phyloP scores from a whole-genome alignment of 2,113 vertebrate species.

The Brachypodius melanocephalos region DNA sequence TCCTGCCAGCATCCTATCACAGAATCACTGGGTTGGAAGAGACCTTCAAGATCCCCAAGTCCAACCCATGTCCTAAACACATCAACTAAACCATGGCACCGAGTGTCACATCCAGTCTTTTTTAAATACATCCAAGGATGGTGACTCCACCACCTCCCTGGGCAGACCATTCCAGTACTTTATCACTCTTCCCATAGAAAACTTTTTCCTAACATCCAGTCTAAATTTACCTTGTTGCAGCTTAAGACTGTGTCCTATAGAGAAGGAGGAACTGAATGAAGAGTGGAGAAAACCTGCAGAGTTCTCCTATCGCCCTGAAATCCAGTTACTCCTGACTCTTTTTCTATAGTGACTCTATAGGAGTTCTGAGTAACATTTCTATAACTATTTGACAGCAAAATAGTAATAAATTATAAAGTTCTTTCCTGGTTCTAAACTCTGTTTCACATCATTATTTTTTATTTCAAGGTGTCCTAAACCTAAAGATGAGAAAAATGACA shows the following conservation, averaged over 20 bases:
- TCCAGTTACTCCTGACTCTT: background rate
- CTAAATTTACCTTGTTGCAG: background rate
- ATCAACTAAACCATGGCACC: background rate
- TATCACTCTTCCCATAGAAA: background rate
- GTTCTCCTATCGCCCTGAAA: background rate
- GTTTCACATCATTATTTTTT: background rate
- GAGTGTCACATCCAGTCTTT: background rate
- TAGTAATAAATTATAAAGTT: background rate
- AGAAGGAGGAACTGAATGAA: background rate
- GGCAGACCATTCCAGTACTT: background rate
- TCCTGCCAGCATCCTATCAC: background rate
- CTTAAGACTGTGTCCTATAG: background rate
- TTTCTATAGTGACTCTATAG: background rate
- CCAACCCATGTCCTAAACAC: background rate
- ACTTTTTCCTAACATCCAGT: background rate
- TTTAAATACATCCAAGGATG: too few species aligned
- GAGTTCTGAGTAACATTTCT: background rate
- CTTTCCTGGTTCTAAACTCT: background rate
- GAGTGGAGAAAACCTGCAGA: background rate
- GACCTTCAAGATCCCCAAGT: fast-evolving
- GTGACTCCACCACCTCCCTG: too few species aligned
- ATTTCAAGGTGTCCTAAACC: background rate
- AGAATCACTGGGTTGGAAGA: background rate
- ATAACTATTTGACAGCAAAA: background rate
- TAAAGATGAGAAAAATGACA: background rate